Evolutionary conservation across 2,113 vertebrate species (phyloP).

Genomic region (Numenius arquata): DNA sequence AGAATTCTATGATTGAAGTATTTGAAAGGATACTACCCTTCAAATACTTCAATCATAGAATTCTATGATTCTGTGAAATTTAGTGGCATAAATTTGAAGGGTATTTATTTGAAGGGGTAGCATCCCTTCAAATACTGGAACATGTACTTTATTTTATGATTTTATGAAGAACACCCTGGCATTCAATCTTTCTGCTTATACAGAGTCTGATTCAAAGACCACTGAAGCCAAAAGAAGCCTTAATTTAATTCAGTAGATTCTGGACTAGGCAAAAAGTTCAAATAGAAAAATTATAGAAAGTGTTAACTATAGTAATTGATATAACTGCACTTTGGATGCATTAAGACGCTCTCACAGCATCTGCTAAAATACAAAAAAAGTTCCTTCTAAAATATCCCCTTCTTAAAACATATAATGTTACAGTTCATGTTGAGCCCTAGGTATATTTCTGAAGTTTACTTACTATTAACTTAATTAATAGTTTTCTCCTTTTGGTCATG

Average conservation of each 20-base stretch:
- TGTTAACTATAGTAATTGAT: not conserved
- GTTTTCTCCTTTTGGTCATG: not conserved
- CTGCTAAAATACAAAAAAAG: not conserved
- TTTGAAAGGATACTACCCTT: too few relatives aligned
- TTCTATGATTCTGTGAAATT: too few relatives aligned
- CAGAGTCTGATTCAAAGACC: not conserved
- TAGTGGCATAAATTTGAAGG: too few relatives aligned
- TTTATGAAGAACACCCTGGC: not conserved
- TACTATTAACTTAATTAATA: not conserved
- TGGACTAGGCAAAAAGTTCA: not conserved
- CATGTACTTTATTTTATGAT: not conserved
- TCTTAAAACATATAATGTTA: not conserved
- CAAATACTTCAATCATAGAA: too few relatives aligned
- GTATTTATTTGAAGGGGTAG: too few relatives aligned
- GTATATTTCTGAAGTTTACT: not conserved
- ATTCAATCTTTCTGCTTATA: not conserved
- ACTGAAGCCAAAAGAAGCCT: not conserved
- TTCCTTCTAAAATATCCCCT: not conserved
- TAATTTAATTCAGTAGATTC: not conserved
- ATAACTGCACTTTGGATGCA: constrained; percentile 25
- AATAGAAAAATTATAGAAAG: not conserved
- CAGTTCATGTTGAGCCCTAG: not conserved
- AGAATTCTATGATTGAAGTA: not conserved
- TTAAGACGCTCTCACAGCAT: not conserved
- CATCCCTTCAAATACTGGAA: not conserved